Conservation (phyloP, 2,888 invertebrate genomes). For the Pherbina coryleti region DNA sequence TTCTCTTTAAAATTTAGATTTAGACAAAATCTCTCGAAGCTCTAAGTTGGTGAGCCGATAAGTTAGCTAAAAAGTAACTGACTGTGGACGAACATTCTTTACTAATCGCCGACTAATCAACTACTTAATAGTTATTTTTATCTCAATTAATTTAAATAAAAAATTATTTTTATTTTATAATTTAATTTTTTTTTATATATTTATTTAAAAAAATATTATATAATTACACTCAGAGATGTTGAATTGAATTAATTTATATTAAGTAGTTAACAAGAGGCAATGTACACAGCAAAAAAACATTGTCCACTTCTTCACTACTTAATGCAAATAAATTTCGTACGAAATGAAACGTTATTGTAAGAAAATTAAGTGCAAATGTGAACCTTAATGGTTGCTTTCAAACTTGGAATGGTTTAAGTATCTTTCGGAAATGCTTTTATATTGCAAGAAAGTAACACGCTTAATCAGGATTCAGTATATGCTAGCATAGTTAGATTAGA, state of each 20-base stretch:
- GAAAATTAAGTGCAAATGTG: too few relatives aligned
- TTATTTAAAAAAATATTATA: not conserved
- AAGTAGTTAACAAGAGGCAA: constrained; percentile 51
- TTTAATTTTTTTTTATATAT: too few relatives aligned
- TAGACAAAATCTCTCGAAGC: too few relatives aligned
- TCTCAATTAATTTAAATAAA: not conserved
- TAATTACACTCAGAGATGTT: not conserved
- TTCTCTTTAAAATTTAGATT: too few relatives aligned
- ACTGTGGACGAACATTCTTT: constrained; percentile 10
- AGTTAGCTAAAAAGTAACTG: constrained; percentile 35
- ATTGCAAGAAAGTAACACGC: too few relatives aligned
- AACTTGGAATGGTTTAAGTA: too few relatives aligned
- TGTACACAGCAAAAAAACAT: constrained; percentile 35
- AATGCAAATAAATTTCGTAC: constrained; percentile 44
- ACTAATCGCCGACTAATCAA: constrained; percentile 44
- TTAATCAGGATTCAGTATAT: too few relatives aligned
- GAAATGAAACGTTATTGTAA: not conserved
- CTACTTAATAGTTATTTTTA: constrained; percentile 45
- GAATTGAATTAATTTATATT: constrained; percentile 43
- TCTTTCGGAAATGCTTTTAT: too few relatives aligned
- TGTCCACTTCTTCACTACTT: constrained; percentile 52
- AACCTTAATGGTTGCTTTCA: too few relatives aligned
- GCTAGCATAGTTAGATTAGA: too few relatives aligned
- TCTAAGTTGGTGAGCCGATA: constrained; percentile 25
- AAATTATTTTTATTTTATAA: too few relatives aligned